Evolutionary conservation across 2,797 vertebrate genomes (phyloP), one percentile per base, ranked within the genome.

Genomic region (Presbytis comata): DNA sequence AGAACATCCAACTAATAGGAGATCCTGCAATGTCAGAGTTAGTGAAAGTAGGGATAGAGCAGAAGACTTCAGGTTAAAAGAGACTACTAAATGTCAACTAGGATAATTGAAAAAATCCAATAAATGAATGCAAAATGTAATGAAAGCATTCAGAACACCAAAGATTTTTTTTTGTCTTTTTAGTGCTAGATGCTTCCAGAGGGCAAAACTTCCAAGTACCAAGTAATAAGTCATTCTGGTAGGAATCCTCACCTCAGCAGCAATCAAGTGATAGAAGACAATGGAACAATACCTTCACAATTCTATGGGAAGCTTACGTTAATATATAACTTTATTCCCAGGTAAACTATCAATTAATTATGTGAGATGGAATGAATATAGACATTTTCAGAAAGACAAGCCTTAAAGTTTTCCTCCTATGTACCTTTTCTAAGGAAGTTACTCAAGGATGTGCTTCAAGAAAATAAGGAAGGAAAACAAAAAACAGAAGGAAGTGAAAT

Each of bases 381-480:
- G 22, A 28, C 55, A 92, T 93, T 93, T 95, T 85, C 88, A 88
- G 79, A 93, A 96, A 92, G 55, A 88, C 6, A 44, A 70, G 28
- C 50, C 22, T 22, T 59, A 13, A 84, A 70, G 5, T 6, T 72
- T 89, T 84, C 72, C 59, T 67, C 79, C 44, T 64, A 79, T 11
- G 28, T 72, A 76, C 33, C 17, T 16, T 97, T 84, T 72, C 94
- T 95, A 89, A 91, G 93, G 74, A 96, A 95, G 95, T 98, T 96
- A 95, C 92, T 94, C 93, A 97, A 97, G 50, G 89, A 74, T 74
- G 55, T 82, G 75, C 64, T 95, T 95, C 74, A 82, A 97, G 89
- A 97, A 96, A 98, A 97, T 81, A 97, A 97, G 95, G 89, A 96
- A 97, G 96, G 72, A 96, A 96, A 96, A 90, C 59, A 80, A 89